These are phyloP conservation scores for Danio jaintianensis DNA, from an alignment of 2,797 vertebrate genomes.

Conservation along the genomic window DNA sequence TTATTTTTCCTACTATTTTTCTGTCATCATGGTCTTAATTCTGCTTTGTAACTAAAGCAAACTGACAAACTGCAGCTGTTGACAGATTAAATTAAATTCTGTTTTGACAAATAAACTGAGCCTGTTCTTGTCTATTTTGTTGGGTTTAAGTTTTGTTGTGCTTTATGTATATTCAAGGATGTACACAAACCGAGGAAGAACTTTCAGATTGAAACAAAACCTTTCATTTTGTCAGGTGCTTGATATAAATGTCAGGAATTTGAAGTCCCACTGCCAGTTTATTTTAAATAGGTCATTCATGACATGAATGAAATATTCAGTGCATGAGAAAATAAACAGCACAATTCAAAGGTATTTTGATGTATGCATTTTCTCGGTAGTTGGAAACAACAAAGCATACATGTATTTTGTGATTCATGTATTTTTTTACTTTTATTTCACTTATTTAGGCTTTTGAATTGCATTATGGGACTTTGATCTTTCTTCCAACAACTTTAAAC, in stretches of 20 bases:
- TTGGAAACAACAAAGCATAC: not conserved
- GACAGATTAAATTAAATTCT: not conserved
- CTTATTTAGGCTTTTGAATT: too few species aligned
- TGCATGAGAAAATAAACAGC: not conserved
- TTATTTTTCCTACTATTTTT: not conserved
- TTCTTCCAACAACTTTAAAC: too few species aligned
- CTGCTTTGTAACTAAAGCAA: not conserved
- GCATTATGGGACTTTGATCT: too few species aligned
- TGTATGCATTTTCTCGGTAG: not conserved
- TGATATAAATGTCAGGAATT: not conserved
- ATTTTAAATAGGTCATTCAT: conserved; percentile 18
- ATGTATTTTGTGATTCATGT: too few species aligned
- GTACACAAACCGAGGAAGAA: not conserved
- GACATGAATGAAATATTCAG: not conserved
- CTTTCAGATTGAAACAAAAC: not conserved
- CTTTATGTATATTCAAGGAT: not conserved
- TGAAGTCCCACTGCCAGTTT: not conserved
- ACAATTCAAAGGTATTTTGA: not conserved
- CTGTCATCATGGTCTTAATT: not conserved
- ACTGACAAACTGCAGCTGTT: not conserved
- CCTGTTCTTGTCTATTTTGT: not conserved
- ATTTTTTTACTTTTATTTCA: too few species aligned
- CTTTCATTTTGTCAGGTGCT: not conserved
- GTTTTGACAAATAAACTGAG: conserved; percentile 7
- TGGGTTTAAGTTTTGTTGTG: not conserved